Evolutionary conservation across 1,140 invertebrate species (phyloP), one percentile per base, ranked within the genome.

Genomic region (Drosophila littoralis): DNA sequence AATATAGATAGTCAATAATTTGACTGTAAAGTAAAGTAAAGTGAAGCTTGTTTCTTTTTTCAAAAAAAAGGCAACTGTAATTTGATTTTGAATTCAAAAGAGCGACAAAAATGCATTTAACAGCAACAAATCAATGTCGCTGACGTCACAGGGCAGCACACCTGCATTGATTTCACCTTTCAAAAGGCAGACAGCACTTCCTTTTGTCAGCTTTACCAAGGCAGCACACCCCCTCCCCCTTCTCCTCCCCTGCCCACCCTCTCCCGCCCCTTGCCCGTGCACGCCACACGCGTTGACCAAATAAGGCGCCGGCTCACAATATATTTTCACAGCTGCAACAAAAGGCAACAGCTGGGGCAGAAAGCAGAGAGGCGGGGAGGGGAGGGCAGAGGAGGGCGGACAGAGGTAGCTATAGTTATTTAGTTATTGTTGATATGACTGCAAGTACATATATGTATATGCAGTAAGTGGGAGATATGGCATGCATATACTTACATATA

Each of bases 121-220:
- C n/a, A 10, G 40, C 10, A 38, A 55, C 35, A 40, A 75, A 33
- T 66, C 57, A 67, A 66, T 68, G 40, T 55, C 2, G 43, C 17
- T 83, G 81, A 79, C 72, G 76, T 72, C 80, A 71, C 46, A 46
- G 66, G 65, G 22, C 46, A 40, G 74, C 61, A 63, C 82, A 85
- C 82, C 82, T 85, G 82, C 82, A 77, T 71, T 85, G 81, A 84
- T 72, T 74, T 67, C 45, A 61, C 46, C 22, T 28, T 45, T 66
- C 22, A 55, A 51, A 42, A 48, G 40, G 54, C 42, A 59, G 28
- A 61, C n/a, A 33, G 57, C 22, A 85, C 82, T 86, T 86, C 81
- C 81, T 77, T 71, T 75, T 66, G 52, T 61, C 61, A 81, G 60
- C 60, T 60, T 8, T 36, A 5, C 43, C 15, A n/a, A n/a, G n/a